Base-by-base conservation (phyloP, 2,797 vertebrate genomes). In the Mallotus villosus region DNA sequence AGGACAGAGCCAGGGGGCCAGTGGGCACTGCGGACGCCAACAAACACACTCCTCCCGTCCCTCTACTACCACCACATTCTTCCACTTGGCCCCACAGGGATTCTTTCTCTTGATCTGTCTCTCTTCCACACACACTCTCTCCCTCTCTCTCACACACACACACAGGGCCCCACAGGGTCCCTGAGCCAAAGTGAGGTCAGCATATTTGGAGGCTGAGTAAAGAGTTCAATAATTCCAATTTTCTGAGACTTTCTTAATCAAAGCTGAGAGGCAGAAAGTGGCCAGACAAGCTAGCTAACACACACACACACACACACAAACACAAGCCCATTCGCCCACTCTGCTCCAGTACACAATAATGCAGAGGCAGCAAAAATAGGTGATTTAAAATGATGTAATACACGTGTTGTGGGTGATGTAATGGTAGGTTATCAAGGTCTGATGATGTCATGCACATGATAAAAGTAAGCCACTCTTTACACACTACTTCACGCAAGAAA, bases 131-230 rank as follows among this genome's bases (percentile, higher is more conserved):
- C 63, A 62, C 57, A 62, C 21, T 29, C 60, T 62, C 19, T 12
- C 24, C 5, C 60, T 51, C 37, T 51, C 70, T 12, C 49, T 9
- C 68, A 60, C 68, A 71, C 41, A 71, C 41, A 63, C 69, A 55
- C 41, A 62, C 25, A 29, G 12, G 1, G 25, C 16, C 21, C 57
- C 21, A 59, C 58, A 32, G 29, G 27, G 29, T 63, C 9, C n/a
- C 61, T 34, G 65, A 75, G 57, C 69, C 77, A 74, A 79, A 65
- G 67, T 81, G 74, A 84, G 83, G 80, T 82, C 77, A 83, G 82
- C 81, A 88, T 88, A 76, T 77, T 84, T 87, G 76, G 62, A 74
- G 73, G 74, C 74, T 85, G 87, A 89, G 77, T 86, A 81, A 87
- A 14, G 21, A 71, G 77, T 79, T 84, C 82, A 73, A 78, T 75